Conservation (phyloP, 2,113 vertebrate genomes). For the Scatophagus argus region DNA sequence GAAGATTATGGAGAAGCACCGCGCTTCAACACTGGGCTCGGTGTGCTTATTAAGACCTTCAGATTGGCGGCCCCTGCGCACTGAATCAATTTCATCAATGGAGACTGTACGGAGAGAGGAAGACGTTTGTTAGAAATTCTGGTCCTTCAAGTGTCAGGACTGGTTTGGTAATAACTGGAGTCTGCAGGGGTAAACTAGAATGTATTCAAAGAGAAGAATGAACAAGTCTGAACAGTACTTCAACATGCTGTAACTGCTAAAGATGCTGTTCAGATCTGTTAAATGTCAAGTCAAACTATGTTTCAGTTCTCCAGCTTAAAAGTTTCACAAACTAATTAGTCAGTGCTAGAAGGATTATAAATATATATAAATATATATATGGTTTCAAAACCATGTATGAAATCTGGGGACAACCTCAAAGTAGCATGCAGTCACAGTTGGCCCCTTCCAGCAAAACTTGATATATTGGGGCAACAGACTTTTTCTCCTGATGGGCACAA, state of each 20-base stretch:
- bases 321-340: not conserved
- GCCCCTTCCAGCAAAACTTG: not conserved
- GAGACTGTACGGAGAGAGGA: constrained; percentile 83
- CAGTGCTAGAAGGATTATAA: not conserved
- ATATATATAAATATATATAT: too few relatives aligned
- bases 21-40: constrained; percentile 80
- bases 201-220: not conserved
- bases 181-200: not conserved
- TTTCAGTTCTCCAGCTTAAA: too few relatives aligned
- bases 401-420: not conserved
- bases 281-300: not conserved
- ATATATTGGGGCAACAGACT: constrained; percentile 25
- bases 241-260: not conserved
- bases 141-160: not conserved
- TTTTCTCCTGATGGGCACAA: not conserved
- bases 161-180: not conserved
- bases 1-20: constrained; percentile 96
- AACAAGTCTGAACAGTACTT: not conserved
- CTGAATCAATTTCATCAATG: constrained; percentile 92
- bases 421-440: not conserved
- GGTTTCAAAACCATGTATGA: not conserved
- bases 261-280: not conserved
- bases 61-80: constrained; percentile 91
- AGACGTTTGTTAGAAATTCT: constrained; percentile 6
- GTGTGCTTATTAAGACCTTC: constrained; percentile 92